Evolutionary conservation across 2,113 vertebrate species (phyloP).

Genomic region (Telmatochromis sp.): DNA sequence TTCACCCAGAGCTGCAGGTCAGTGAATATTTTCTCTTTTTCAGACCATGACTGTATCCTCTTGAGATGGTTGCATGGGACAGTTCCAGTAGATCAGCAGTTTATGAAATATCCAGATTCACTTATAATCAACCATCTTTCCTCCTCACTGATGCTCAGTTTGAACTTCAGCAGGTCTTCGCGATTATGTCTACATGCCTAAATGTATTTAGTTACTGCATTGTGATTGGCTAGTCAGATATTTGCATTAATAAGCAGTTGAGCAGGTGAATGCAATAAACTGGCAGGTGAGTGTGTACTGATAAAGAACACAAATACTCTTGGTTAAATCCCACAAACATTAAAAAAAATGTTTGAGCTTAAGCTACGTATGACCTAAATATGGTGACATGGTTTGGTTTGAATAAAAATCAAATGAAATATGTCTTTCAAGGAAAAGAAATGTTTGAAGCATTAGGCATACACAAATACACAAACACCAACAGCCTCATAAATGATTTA

Average conservation of each 20-base stretch:
- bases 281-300: background rate
- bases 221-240: background rate
- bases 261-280: background rate
- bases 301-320: background rate
- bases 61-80: background rate
- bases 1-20: background rate
- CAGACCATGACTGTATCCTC: background rate
- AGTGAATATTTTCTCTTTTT: background rate
- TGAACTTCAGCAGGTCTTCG: background rate
- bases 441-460: background rate
- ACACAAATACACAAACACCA: background rate
- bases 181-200: background rate
- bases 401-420: background rate
- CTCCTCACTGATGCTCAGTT: background rate
- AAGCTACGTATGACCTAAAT: background rate
- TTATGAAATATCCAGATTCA: background rate
- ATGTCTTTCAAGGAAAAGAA: background rate
- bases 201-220: background rate
- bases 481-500: background rate
- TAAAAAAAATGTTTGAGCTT: background rate
- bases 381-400: background rate
- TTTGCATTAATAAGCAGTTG: background rate
- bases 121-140: background rate
- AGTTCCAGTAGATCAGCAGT: background rate
- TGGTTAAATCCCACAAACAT: background rate